Conservation (phyloP, 2,113 vertebrate genomes). For the Sinocyclocheilus grahami region DNA sequence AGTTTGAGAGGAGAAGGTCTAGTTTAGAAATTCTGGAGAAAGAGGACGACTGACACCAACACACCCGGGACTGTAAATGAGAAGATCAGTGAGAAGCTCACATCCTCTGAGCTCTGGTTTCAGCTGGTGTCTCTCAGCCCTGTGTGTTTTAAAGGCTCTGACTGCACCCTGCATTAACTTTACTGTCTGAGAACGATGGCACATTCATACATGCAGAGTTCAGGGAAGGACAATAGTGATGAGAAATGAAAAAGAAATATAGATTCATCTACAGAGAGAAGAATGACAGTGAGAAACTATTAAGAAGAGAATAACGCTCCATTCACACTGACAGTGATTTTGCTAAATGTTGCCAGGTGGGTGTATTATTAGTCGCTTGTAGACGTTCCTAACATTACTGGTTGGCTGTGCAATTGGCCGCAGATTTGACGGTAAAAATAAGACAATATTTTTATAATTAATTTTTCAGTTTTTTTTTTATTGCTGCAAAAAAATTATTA, state of each 20-base stretch:
- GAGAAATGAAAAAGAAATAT: background rate
- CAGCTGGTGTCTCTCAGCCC: background rate
- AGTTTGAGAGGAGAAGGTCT: constrained; percentile 58
- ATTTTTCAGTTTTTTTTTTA: too few species aligned
- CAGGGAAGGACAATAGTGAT: background rate
- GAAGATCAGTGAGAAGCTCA: constrained; percentile 9
- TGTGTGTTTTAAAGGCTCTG: background rate
- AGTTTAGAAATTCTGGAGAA: constrained; percentile 54
- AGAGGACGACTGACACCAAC: constrained; percentile 10
- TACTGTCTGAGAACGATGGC: background rate
- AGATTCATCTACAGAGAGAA: background rate
- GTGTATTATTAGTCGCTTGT: background rate
- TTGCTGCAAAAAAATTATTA: too few species aligned
- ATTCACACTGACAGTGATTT: constrained; percentile 24
- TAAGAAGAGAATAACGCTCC: background rate
- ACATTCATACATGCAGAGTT: background rate
- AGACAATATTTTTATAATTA: background rate
- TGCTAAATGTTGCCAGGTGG: background rate
- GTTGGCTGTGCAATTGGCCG: too few species aligned
- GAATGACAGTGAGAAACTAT: background rate
- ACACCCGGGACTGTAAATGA: constrained; percentile 6
- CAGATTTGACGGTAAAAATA: background rate
- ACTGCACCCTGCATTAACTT: background rate
- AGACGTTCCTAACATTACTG: background rate
- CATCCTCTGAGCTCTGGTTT: constrained; percentile 30